Evolutionary conservation across 2,888 invertebrate species (phyloP), one percentile per base, ranked within the genome.

Genomic region (Orthosia incerta): DNA sequence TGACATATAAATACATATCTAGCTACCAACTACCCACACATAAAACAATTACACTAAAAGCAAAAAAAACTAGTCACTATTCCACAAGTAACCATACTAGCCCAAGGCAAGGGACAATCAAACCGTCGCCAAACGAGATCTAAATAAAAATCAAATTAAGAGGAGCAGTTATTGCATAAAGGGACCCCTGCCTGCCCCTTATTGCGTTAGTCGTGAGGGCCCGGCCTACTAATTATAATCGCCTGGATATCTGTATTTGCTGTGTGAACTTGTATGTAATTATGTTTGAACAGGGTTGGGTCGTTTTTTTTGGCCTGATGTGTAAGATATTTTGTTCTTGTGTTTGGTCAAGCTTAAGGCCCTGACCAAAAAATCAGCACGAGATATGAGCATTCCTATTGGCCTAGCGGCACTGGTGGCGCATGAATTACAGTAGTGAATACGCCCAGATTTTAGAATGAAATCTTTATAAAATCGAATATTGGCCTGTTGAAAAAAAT

Each of bases 61-160:
- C 60, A 69, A 60, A 80, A 83, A 84, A 53, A 57, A 83, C 64
- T 67, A 70, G 75, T 67, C 80, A 76, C 86, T 87, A 86, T 26
- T 23, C 4, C 11, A 57, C 3, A 74, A 74, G 84, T 85, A 87
- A 88, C 80, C 72, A 84, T 78, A 79, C 13, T 56, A 67, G 89
- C 91, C 89, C 77, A 64, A 72, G 74, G 83, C 81, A 39, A 71
- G 85, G 91, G 86, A 90, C 92, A 94, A 93, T 93, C 93, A 92
- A 90, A 89, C 86, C 86, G 82, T 72, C 74, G 53, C 88, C 91
- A 92, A 94, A 95, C 89, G 89, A 90, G 95, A 95, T 95, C 94
- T 94, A 93, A 94, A 94, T 94, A 93, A 93, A 94, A 94, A 95
- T 95, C 91, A 87, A 93, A 93, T 94, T 94, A 93, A 83, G 86